Evolutionary conservation across 2,797 vertebrate species (phyloP).

Genomic region (Benthosema pterotum): DNA sequence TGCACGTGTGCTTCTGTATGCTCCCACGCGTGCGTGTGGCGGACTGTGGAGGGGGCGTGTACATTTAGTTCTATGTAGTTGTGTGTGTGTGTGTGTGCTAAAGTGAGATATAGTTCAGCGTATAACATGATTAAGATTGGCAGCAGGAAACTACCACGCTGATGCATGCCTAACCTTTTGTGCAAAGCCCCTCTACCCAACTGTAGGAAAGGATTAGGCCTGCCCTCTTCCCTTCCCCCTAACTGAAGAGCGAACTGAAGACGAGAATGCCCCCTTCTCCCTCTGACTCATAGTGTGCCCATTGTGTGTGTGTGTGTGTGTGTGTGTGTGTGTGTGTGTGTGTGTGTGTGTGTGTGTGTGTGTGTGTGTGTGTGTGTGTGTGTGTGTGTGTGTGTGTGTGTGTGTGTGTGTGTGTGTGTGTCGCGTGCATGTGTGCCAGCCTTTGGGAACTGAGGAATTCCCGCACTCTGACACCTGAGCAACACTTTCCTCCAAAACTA

Average conservation of each 20-base stretch:
- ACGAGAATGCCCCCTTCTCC: constrained; percentile 39
- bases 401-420: no score
- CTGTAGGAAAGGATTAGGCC: neutral
- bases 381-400: no score
- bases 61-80: neutral
- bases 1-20: constrained; percentile 17
- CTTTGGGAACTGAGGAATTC: constrained; percentile 61
- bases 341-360: no score
- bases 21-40: constrained; percentile 11
- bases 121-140: constrained; percentile 62
- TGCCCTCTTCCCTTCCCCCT: neutral
- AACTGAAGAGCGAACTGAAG: constrained; percentile 28
- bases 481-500: constrained; percentile 37
- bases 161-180: constrained; percentile 25
- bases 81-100: neutral
- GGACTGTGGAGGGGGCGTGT: neutral
- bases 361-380: no score
- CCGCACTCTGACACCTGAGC: constrained; percentile 58
- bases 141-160: constrained; percentile 62
- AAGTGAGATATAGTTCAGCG: constrained; percentile 31
- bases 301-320: constrained; percentile 49
- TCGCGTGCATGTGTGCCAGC: constrained; percentile 18
- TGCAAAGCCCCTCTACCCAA: neutral
- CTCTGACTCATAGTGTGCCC: constrained; percentile 58
- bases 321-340: no score